Evolutionary conservation across 2,113 vertebrate genomes (phyloP), one percentile per base, ranked within the genome.

Genomic region (Bujurquina vittata): DNA sequence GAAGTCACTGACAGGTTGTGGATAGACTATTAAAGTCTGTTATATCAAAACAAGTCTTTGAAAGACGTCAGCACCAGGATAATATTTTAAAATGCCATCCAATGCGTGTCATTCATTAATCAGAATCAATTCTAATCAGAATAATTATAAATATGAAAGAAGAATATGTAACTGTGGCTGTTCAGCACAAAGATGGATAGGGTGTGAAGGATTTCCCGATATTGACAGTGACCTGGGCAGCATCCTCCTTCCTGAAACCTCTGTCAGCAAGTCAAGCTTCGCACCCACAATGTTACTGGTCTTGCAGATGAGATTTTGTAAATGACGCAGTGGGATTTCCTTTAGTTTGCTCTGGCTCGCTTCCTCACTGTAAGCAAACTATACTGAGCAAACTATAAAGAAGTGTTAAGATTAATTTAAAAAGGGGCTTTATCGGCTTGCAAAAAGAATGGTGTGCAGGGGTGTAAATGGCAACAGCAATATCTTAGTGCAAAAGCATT

Each of bases 31-130:
- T 69, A 29, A 72, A 26, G 81, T 84, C 83, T 15, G 82, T 87
- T 73, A 83, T 75, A 86, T 84, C 40, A 73, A 56, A 84, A 26
- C 14, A 85, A 84, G 12, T 49, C 4, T 14, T 29, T 77, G n/a
- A 88, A 79, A 20, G 57, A 72, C n/a, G 46, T 31, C 67, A 54
- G 46, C 49, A 52, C 6, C 31, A 54, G 43, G 82, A 69, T 72
- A 63, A 18, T 88, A 31, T 81, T 83, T 84, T 29, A 57, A 22
- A 83, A 84, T 55, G 40, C 31, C 26, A 59, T 63, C n/a, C 7
- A 55, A 20, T 37, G 49, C 59, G 6, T 79, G 52, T 37, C 60
- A 60, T 40, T 22, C 43, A 35, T 22, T 74, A 15, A 78, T 67
- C 63, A 49, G 63, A 67, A 29, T 67, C 22, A 46, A 10, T 37